phyloP scores from a whole-genome alignment of 2,797 vertebrate species.

The Lates japonicus region DNA sequence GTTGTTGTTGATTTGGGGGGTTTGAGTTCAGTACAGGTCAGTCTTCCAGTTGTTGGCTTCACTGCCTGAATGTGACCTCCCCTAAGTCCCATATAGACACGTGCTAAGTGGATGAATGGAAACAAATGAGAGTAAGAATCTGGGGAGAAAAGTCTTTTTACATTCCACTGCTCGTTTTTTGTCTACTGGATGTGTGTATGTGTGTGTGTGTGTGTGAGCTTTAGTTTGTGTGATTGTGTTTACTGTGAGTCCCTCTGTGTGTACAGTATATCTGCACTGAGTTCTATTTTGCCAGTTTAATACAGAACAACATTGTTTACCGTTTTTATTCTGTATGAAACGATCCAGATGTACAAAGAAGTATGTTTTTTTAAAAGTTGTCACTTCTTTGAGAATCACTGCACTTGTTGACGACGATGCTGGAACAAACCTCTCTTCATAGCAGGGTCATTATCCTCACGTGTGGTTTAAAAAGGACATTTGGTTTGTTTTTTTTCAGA shows the following conservation, averaged over 20 bases:
- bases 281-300: constrained; percentile 77
- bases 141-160: constrained; percentile 57
- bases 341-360: constrained; percentile 75
- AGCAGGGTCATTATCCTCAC: constrained; percentile 63
- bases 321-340: constrained; percentile 79
- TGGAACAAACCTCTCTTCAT: constrained; percentile 79
- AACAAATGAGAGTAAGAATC: constrained; percentile 64
- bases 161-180: constrained; percentile 74
- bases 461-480: constrained; percentile 32
- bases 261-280: constrained; percentile 75
- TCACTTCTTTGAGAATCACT: constrained; percentile 66
- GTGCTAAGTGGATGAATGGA: constrained; percentile 54
- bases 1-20: background rate
- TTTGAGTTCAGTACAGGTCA: constrained; percentile 45
- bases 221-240: constrained; percentile 73
- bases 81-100: constrained; percentile 38
- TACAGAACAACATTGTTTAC: constrained; percentile 74
- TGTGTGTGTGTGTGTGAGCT: constrained; percentile 47
- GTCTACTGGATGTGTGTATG: constrained; percentile 65
- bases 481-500: constrained; percentile 22
- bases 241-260: constrained; percentile 68
- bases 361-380: constrained; percentile 56
- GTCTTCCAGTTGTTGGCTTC: constrained; percentile 60
- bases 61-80: constrained; percentile 67
- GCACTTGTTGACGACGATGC: constrained; percentile 71